Percentiles rank a stretch among this genome's conserved stretches.
Conservation (phyloP, 2,797 vertebrate species). For the Pangasius macronema region DNA sequence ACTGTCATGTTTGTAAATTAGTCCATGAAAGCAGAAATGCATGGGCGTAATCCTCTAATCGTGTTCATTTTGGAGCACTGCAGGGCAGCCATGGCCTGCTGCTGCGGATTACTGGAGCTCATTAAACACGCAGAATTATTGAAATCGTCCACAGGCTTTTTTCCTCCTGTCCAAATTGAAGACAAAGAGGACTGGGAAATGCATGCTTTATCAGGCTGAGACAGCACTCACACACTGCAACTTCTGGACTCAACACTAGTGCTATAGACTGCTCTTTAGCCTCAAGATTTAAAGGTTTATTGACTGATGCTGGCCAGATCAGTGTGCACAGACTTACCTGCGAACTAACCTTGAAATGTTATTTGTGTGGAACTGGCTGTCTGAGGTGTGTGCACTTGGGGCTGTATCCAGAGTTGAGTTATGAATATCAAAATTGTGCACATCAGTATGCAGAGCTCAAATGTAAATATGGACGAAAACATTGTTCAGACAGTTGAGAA, state of each 20-base stretch:
- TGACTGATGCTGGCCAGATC: conserved; percentile 72
- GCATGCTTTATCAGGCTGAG: conserved; percentile 75
- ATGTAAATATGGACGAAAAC: neutral
- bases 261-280: conserved; percentile 71
- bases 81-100: conserved; percentile 64
- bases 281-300: conserved; percentile 81
- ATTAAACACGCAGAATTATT: conserved; percentile 77
- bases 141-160: conserved; percentile 75
- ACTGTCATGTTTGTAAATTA: conserved; percentile 71
- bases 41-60: conserved; percentile 77
- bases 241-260: conserved; percentile 68
- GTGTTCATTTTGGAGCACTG: conserved; percentile 67
- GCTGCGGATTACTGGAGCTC: conserved; percentile 76
- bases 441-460: neutral
- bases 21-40: conserved; percentile 69
- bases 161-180: conserved; percentile 69
- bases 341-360: conserved; percentile 76
- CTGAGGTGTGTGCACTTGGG: conserved; percentile 39
- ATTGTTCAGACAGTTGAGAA: neutral
- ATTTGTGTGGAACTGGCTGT: conserved; percentile 53
- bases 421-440: neutral
- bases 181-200: conserved; percentile 76
- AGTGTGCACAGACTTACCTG: conserved; percentile 57
- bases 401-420: neutral
- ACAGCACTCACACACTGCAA: conserved; percentile 70